Conservation (phyloP, 1,140 invertebrate species). For the Zophobas morio region DNA sequence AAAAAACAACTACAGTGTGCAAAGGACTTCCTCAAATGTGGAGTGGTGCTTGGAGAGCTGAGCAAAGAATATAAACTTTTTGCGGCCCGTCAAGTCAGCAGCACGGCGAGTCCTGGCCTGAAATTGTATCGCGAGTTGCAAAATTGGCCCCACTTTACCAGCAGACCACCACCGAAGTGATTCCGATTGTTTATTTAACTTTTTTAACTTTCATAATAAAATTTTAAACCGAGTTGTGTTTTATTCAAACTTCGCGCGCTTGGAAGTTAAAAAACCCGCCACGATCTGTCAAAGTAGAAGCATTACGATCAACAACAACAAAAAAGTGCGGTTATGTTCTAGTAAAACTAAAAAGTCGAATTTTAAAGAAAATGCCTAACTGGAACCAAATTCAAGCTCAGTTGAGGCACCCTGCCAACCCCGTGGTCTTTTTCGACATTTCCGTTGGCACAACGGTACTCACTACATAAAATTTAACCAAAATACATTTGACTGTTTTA, state of each 20-base stretch:
- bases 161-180: conserved; percentile 41
- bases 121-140: conserved; percentile 71
- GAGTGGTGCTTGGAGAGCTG: conserved; percentile 72
- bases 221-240: neutral
- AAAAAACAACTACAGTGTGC: conserved; percentile 71
- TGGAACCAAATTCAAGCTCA: conserved; percentile 96
- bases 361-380: conserved; percentile 80
- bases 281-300: no score
- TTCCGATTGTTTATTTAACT: conserved; percentile 18
- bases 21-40: conserved; percentile 75
- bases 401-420: conserved; percentile 92
- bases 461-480: conserved; percentile 42
- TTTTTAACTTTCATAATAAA: no score
- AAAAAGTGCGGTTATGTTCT: conserved; percentile 9
- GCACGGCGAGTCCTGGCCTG: conserved; percentile 76
- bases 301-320: no score
- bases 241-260: conserved; percentile 1
- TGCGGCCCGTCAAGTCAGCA: conserved; percentile 74
- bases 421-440: conserved; percentile 97
- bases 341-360: no score
- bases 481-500: conserved; percentile 59
- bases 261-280: neutral
- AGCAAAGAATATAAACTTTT: conserved; percentile 73
- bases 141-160: conserved; percentile 65
- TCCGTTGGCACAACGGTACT: conserved; percentile 91